Evolutionary conservation across 2,113 vertebrate genomes (phyloP).

Genomic region (Petrocephalus microphthalmus): DNA sequence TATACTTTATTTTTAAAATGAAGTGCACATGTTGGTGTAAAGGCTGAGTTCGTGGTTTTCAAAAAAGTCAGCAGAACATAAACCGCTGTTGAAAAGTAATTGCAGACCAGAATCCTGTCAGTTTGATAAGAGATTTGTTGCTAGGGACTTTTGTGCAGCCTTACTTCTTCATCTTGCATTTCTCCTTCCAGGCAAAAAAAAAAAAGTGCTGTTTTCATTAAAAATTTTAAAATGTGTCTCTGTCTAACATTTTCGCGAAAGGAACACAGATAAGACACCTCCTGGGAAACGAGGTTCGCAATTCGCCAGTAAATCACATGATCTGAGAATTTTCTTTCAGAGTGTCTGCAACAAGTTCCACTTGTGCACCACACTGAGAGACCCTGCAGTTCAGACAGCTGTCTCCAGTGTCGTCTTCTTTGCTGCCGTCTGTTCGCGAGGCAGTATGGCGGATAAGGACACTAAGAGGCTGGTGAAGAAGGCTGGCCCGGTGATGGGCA

Average conservation of each 20-base stretch:
- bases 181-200: not conserved
- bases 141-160: not conserved
- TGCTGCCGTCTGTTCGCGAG: no score
- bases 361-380: no score
- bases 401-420: no score
- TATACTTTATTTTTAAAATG: not conserved
- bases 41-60: not conserved
- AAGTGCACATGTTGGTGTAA: no score
- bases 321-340: not conserved
- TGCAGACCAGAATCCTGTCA: not conserved
- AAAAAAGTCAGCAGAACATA: not conserved
- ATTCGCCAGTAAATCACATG: not conserved
- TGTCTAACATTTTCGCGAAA: not conserved
- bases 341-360: not conserved
- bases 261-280: not conserved
- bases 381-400: no score
- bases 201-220: not conserved
- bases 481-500: no score
- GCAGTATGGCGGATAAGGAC: no score
- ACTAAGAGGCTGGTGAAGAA: no score
- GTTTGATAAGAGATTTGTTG: not conserved
- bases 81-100: not conserved
- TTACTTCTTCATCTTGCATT: not conserved
- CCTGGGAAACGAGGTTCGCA: not conserved
- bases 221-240: not conserved